These are phyloP conservation scores for Trypoxylon attenuatum DNA, from an alignment of 2,888 invertebrate species.

Conservation along the genomic window DNA sequence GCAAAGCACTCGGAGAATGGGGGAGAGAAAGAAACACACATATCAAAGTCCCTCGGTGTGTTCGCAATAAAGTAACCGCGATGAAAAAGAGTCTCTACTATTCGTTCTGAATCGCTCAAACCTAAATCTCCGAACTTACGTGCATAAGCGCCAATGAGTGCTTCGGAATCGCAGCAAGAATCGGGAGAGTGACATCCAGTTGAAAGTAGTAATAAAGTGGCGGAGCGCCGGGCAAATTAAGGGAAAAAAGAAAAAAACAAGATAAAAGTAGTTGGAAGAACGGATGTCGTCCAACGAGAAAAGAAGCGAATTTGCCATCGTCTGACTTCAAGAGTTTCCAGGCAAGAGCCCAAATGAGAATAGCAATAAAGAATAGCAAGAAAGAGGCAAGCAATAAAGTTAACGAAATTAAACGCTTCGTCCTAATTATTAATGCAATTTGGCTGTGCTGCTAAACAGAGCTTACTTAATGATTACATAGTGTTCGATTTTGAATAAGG, in stretches of 20 bases:
- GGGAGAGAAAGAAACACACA: constrained; percentile 35
- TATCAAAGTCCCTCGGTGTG: constrained; percentile 57
- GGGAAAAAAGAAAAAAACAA: background rate
- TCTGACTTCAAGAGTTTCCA: too few species aligned
- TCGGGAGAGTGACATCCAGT: background rate
- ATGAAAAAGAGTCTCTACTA: constrained; percentile 30
- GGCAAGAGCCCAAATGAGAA: too few species aligned
- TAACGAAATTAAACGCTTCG: constrained; percentile 2
- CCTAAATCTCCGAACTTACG: constrained; percentile 6
- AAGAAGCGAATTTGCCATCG: too few species aligned
- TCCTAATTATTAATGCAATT: constrained; percentile 31
- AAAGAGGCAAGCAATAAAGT: constrained; percentile 3
- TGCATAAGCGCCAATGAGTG: background rate
- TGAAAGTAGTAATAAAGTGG: background rate
- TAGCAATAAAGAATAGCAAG: background rate
- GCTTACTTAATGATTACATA: constrained; percentile 46
- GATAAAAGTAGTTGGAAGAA: background rate
- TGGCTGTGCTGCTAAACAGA: constrained; percentile 56
- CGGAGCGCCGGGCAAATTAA: background rate
- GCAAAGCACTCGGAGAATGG: constrained; percentile 28
- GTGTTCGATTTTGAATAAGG: constrained; percentile 19
- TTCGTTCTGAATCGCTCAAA: constrained; percentile 25
- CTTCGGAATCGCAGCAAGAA: background rate
- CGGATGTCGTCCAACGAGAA: background rate
- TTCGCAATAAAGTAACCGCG: constrained; percentile 34